Evolutionary conservation across 2,113 vertebrate genomes (phyloP).

Genomic region (Psettodes erumei): DNA sequence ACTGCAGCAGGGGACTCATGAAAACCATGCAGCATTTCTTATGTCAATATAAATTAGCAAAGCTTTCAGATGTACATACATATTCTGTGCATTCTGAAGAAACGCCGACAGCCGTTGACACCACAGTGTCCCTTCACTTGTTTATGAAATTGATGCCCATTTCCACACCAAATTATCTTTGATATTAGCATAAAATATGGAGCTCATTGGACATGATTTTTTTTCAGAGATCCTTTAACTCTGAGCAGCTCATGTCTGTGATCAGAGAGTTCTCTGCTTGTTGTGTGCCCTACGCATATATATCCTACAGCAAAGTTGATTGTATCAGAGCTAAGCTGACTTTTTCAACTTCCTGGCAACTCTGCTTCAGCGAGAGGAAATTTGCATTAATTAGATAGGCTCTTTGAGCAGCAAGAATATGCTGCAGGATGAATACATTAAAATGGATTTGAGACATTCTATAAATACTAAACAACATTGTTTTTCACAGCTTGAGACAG

Average conservation of each 20-base stretch:
- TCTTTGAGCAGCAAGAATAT: conserved; percentile 66
- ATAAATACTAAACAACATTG: conserved; percentile 71
- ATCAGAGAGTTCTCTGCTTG: conserved; percentile 59
- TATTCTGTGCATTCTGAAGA: too few species aligned
- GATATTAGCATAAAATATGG: conserved; percentile 48
- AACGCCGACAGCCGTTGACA: too few species aligned
- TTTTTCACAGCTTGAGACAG: conserved; percentile 31
- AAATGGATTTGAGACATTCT: conserved; percentile 54
- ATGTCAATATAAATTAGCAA: conserved; percentile 59
- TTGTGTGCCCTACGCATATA: conserved; percentile 70
- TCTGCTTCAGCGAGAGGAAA: conserved; percentile 73
- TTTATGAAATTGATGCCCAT: conserved; percentile 12
- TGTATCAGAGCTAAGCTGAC: conserved; percentile 74
- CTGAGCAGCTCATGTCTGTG: conserved; percentile 29
- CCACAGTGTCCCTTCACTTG: background rate
- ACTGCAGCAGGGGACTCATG: background rate
- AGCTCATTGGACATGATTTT: conserved; percentile 65
- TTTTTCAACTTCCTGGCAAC: conserved; percentile 81
- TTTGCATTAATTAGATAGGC: conserved; percentile 83
- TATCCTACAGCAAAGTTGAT: conserved; percentile 75
- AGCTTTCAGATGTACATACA: conserved; percentile 13
- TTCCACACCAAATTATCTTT: conserved; percentile 40
- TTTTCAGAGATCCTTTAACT: conserved; percentile 50
- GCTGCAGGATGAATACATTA: conserved; percentile 76
- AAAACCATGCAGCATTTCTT: background rate